Evolutionary conservation across 2,113 vertebrate species (phyloP), one percentile per base, ranked within the genome.

Genomic region (Platanista minor): DNA sequence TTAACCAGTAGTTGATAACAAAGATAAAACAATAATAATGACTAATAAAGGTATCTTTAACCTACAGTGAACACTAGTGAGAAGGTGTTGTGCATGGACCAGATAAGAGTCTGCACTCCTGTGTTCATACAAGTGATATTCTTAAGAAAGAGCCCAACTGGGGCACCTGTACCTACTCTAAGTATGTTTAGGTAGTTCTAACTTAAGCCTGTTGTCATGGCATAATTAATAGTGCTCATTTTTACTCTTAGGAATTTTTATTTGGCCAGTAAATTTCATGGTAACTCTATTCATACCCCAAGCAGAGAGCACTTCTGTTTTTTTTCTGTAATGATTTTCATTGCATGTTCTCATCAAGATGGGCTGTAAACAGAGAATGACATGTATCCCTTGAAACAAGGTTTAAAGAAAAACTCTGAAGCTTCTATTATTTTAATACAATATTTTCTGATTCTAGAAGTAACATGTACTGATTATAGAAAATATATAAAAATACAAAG

Each of bases 361-460:
- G 31, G 57, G 49, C 14, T 80, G 11, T 74, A 64, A 69, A 33
- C 31, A 62, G 46, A 52, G 61, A 94, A 62, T 66, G 18, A n/a
- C 1, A 17, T 20, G 1, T 1, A 17, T n/a, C 20, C 31, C 39
- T 41, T 67, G 41, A 86, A 80, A 74, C 13, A 33, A 39, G 0
- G 7, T 62, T 67, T 72, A 46, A 54, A 81, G 87, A 46, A 43
- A 4, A 36, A 43, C 11, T 85, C 21, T 41, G 2, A 10, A 43
- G 25, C 13, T 69, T 87, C 83, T 82, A 18, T 89, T 89, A 83
- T 64, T 90, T 96, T 84, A 91, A 67, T 29, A 27, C 2, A 87
- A 4, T 9, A 7, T 66, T 93, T 86, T 64, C 29, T 80, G 27
- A 75, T 54, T 94, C 15, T 69, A 57, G 33, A 91, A 83, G 33